phyloP scores from a whole-genome alignment of 1,140 invertebrate species.

The Drosophila kikkawai region DNA sequence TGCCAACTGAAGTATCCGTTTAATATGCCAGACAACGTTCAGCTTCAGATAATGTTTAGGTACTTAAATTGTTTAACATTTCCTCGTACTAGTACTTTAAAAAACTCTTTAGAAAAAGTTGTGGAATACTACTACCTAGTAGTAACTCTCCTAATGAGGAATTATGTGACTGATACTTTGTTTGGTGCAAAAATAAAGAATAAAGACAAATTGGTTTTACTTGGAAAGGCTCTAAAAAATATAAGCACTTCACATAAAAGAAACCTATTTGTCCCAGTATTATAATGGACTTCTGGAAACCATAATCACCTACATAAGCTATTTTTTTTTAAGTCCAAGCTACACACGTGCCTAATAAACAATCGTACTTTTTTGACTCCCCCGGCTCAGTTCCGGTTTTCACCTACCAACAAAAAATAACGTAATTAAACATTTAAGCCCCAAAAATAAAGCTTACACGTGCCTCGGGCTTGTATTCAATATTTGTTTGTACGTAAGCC shows the following conservation, averaged over 20 bases:
- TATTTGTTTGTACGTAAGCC: conserved; percentile 13
- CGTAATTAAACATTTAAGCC: conserved; percentile 42
- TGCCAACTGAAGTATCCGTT: conserved; percentile 19
- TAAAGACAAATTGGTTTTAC: background rate
- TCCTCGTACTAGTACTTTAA: conserved; percentile 2
- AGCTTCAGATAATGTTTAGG: conserved; percentile 14
- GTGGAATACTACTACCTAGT: background rate
- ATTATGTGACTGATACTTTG: background rate
- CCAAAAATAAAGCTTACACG: conserved; percentile 59
- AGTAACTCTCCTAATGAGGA: background rate
- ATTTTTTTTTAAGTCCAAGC: background rate
- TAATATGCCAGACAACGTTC: conserved; percentile 33
- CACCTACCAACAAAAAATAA: conserved; percentile 12
- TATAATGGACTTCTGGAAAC: conserved; percentile 3
- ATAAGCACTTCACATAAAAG: conserved; percentile 2
- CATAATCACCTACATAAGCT: conserved; percentile 15
- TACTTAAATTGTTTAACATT: conserved; percentile 37
- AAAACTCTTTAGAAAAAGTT: conserved; percentile 4
- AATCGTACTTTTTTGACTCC: conserved; percentile 27
- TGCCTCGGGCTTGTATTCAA: conserved; percentile 38
- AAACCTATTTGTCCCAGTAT: background rate
- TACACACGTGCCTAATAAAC: conserved; percentile 31
- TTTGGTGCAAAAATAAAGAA: background rate
- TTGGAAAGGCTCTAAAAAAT: conserved; percentile 1
- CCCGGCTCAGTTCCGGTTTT: conserved; percentile 38